These are phyloP conservation scores for Drosophila algonquin DNA, from an alignment of 2,888 invertebrate genomes.

Conservation along the genomic window DNA sequence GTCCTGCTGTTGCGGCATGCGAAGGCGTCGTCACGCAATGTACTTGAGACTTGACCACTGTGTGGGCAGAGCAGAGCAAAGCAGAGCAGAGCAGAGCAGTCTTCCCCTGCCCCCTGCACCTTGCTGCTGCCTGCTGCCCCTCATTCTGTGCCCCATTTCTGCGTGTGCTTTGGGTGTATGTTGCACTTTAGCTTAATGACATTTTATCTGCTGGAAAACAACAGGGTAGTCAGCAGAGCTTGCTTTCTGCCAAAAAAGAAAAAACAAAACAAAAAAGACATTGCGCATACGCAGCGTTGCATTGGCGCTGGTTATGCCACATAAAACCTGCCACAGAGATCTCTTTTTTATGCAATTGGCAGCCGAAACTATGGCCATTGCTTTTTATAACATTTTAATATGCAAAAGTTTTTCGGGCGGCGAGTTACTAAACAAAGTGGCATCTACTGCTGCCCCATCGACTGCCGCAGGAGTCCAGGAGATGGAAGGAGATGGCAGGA, in stretches of 20 bases:
- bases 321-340: constrained; percentile 57
- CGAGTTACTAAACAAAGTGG: constrained; percentile 25
- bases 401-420: constrained; percentile 71
- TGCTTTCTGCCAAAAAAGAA: constrained; percentile 26
- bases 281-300: constrained; percentile 69
- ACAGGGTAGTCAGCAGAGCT: not conserved
- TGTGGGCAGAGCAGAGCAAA: constrained; percentile 56
- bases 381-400: constrained; percentile 82
- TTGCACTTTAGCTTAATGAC: constrained; percentile 79
- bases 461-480: not conserved
- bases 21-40: constrained; percentile 73
- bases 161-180: constrained; percentile 37
- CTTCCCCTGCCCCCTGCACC: constrained; percentile 1
- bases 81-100: constrained; percentile 33
- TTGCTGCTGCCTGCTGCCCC: not conserved
- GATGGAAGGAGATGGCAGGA: too few species aligned
- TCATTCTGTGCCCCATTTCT: constrained; percentile 1
- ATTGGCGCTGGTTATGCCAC: constrained; percentile 63
- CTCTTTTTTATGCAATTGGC: constrained; percentile 79
- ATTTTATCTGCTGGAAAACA: constrained; percentile 64
- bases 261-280: constrained; percentile 24
- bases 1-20: constrained; percentile 78
- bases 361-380: constrained; percentile 79
- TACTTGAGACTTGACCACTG: constrained; percentile 67
- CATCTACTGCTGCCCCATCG: not conserved